Evolutionary conservation across 2,797 vertebrate genomes (phyloP), one percentile per base, ranked within the genome.

Genomic region (Trachurus trachurus): DNA sequence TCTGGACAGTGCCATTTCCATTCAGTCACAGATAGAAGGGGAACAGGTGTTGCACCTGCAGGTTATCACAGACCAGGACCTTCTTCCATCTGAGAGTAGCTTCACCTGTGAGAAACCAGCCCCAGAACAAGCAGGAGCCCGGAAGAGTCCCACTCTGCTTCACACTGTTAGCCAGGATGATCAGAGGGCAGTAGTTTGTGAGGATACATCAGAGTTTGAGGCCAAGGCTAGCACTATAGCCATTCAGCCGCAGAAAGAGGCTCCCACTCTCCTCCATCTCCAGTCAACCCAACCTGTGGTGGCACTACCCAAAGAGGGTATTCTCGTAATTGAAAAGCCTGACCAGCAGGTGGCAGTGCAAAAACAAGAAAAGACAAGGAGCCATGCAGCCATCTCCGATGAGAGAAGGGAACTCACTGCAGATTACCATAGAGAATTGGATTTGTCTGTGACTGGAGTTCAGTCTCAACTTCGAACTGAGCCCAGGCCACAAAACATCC

Each of bases 271-370:
- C 26, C 81, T 96, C 82, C 95, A 96, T 70, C 92, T 96, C 13
- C 96, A 97, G 67, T 88, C 74, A 0, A 87, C 87, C 54, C 91
- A 96, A 12, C 61, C 66, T 29, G 91, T 94, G 56, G 83, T 93
- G 4, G 59, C 88, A 0, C 86, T 97, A 29, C 78, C 92, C 21
- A 97, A 96, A 92, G 97, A 98, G 82, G 94, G 94, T 0, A 11
- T 92, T 17, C 84, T 96, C n/a, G 16, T 71, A 31, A 81, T 87
- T 63, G 93, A 92, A 67, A 93, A 91, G 66, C 91, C 94, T 26
- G 87, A 92, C 13, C 84, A 94, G 58, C 94, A 96, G 73, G 53
- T 82, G 61, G 96, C 95, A 22, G 29, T 57, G 1, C 94, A 94
- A 85, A 95, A 90, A 82, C 85, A 90, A 39, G 96, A 97, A 85